Base-by-base conservation (phyloP, 2,113 vertebrate species). In the Larimichthys crocea region DNA sequence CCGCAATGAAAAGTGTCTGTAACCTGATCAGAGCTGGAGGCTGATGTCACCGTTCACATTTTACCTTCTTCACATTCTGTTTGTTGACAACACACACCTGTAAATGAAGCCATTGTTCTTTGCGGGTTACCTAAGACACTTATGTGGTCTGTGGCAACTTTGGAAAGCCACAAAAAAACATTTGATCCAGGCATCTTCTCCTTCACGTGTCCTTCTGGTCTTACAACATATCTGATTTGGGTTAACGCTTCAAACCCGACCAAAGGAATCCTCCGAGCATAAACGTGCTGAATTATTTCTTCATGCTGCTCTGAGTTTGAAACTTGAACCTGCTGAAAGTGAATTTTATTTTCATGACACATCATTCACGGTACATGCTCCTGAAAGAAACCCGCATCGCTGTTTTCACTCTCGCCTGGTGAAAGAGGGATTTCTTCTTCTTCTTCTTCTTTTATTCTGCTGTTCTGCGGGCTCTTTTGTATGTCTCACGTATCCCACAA, bases 401-500 rank as follows among this genome's bases (percentile, higher is more conserved):
- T 8, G 61, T 77, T 72, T 62, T 71, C 82, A 76, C 65, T 84
- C 49, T 24, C 74, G 59, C 60, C 0, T 86, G 84, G 35, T 62
- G 76, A 81, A 71, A 50, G 35, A 40, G 53, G 4, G 1, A 55
- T 3, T 2, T 26, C 26, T 26, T 26, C 55, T 66, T 11, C 55
- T 66, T 11, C 40, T 66, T 14, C 44, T 14, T 14, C 40, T 73
- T 57, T 68, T 79, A 79, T 80, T 85, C 64, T 64, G 46, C 40
- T 60, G 20, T 0, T 68, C 63, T 91, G 72, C 48, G 40, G 82
- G 78, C 46, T 82, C 74, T 66, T 88, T 79, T 88, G 65, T 83
- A 29, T 31, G 64, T 29, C n/a, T 82, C 82, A 64, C n/a, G 12
- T 76, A 60, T 81, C 71, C 76, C 80, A 56, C 59, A 78, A 46